A percentile compares a stretch with the other conserved stretches of the same genome.
phyloP scores from a whole-genome alignment of 2,888 invertebrate genomes.

The Philonicus albiceps region DNA sequence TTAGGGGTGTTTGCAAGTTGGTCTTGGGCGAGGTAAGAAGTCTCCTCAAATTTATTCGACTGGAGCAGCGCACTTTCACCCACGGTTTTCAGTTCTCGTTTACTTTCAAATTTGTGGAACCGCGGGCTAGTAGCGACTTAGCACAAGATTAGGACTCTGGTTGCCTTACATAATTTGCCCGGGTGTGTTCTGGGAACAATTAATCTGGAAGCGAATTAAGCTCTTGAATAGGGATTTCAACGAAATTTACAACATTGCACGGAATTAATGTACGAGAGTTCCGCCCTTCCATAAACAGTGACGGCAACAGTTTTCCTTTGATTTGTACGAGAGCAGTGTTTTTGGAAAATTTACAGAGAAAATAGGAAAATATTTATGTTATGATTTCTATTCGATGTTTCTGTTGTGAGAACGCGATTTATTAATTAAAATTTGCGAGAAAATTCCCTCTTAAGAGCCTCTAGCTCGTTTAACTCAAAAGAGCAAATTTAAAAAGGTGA shows the following conservation, averaged over 20 bases:
- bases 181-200: background rate
- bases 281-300: background rate
- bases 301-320: background rate
- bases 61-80: background rate
- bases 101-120: background rate
- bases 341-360: background rate
- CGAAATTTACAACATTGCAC: background rate
- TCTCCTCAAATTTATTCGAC: background rate
- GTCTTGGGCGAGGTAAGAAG: background rate
- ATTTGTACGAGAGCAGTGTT: background rate
- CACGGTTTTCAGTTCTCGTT: background rate
- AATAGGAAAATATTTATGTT: background rate
- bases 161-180: background rate
- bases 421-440: background rate
- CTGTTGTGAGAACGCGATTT: background rate
- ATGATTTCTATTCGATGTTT: background rate
- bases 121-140: background rate
- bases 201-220: background rate
- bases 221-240: background rate
- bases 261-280: background rate
- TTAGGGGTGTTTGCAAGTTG: background rate
- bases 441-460: background rate
- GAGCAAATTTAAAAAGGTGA: conserved; percentile 10
- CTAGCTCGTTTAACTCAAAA: background rate
- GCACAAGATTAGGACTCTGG: background rate